A percentile compares a stretch with the other conserved stretches of the same genome.
These are phyloP conservation scores for Diplodus sargus DNA, from an alignment of 2,797 vertebrate species.

Conservation along the genomic window DNA sequence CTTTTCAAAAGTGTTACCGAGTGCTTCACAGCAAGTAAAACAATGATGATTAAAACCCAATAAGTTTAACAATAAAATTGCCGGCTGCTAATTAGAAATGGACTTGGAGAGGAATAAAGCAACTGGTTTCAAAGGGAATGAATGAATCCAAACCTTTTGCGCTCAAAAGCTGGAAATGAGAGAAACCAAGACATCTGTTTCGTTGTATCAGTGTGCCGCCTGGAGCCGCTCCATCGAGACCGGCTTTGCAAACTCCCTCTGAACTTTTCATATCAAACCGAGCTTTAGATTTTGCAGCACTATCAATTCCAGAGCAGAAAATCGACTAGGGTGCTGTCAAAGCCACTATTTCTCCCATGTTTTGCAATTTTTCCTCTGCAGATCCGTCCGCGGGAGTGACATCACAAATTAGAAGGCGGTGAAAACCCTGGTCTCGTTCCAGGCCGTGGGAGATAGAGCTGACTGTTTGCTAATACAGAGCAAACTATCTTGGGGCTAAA, in stretches of 20 bases:
- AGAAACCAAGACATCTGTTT: conserved; percentile 65
- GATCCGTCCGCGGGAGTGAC: conserved; percentile 55
- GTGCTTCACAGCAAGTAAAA: conserved; percentile 41
- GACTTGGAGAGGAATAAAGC: conserved; percentile 52
- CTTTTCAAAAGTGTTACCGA: conserved; percentile 40
- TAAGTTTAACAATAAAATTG: conserved; percentile 62
- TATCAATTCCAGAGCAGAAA: conserved; percentile 68
- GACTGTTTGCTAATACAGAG: conserved; percentile 42
- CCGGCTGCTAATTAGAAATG: conserved; percentile 62
- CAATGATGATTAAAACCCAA: conserved; percentile 69
- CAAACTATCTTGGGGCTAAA: conserved; percentile 39
- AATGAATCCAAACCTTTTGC: conserved; percentile 30
- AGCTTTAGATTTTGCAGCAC: conserved; percentile 65
- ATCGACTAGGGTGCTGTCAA: conserved; percentile 53
- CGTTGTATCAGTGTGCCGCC: conserved; percentile 65
- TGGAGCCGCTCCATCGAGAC: conserved; percentile 59
- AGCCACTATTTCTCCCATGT: conserved; percentile 51
- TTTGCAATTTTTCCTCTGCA: conserved; percentile 56
- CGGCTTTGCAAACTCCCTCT: conserved; percentile 68
- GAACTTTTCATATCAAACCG: conserved; percentile 68
- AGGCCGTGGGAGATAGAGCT: conserved; percentile 25
- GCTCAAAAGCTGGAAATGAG: conserved; percentile 66
- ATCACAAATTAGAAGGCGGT: conserved; percentile 62
- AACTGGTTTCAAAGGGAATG: conserved; percentile 52
- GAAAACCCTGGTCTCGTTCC: conserved; percentile 25